phyloP scores from a whole-genome alignment of 2,888 invertebrate genomes.

The Rhabditophanes sp. region DNA sequence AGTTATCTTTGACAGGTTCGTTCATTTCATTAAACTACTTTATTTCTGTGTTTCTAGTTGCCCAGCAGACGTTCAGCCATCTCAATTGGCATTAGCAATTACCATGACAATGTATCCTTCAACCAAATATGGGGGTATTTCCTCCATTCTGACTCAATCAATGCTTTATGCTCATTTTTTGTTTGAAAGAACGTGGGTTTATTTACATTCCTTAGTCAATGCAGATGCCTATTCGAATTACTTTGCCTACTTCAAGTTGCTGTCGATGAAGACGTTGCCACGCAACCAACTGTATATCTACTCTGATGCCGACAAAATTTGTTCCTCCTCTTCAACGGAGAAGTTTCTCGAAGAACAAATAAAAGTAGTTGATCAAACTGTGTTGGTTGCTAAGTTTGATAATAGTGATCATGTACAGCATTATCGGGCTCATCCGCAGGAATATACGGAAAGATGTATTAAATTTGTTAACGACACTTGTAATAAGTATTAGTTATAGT shows the following conservation, averaged over 20 bases:
- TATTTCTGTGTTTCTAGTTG: too few species aligned
- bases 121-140: conserved; percentile 15
- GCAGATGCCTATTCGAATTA: conserved; percentile 23
- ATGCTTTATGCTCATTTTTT: conserved; percentile 28
- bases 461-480: conserved; percentile 5
- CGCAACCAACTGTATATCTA: conserved; percentile 54
- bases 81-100: conserved; percentile 35
- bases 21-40: too few species aligned
- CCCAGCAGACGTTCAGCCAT: conserved; percentile 32
- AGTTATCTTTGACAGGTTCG: conserved; percentile 38
- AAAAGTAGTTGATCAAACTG: too few species aligned
- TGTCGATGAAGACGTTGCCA: conserved; percentile 25
- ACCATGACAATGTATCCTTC: conserved; percentile 33
- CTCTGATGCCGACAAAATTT: conserved; percentile 57
- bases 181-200: conserved; percentile 24
- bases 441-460: conserved; percentile 33
- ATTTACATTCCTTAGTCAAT: conserved; percentile 27
- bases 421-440: conserved; percentile 51
- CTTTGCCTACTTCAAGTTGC: conserved; percentile 34
- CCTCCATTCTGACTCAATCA: conserved; percentile 22
- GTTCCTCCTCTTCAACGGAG: conserved; percentile 57
- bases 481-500: too few species aligned
- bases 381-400: too few species aligned
- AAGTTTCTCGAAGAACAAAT: conserved; percentile 52
- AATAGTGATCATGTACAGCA: conserved; percentile 64